Evolutionary conservation across 53 echinoderm and acorn worm genomes (phyloP), one percentile per base, ranked within the genome.

Genomic region (Antedon mediterranea): DNA sequence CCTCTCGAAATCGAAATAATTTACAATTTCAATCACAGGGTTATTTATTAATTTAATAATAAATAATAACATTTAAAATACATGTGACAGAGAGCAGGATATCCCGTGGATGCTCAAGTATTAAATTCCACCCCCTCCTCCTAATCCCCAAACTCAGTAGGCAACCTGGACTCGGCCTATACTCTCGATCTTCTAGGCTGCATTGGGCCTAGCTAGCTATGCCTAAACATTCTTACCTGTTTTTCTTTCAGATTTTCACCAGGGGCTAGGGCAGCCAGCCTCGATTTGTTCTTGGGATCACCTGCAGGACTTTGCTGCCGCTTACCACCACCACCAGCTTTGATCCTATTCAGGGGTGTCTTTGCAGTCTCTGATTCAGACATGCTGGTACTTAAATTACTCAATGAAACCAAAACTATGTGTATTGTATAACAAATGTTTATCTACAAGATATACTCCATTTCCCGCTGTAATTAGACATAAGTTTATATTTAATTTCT

Each of bases 201-300:
- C n/a, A n/a, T n/a, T n/a, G n/a, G n/a, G n/a, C n/a, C n/a, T n/a
- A n/a, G n/a, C n/a, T n/a, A n/a, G n/a, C n/a, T n/a, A n/a, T n/a
- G n/a, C n/a, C n/a, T n/a, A n/a, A n/a, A n/a, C n/a, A 28, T 31
- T n/a, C 30, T 31, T 76, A 97, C 98, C 98, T 97, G 98, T 87
- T 90, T 88, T 89, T 97, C 98, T 78, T 97, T 97, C 31, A 97
- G 88, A 76, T 97, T 97, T 87, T 97, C 98, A 0, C 98, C 98
- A 23, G 93, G 93, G 42, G 92, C 98, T 72, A 93, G 78, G 13
- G 98, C 98, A 34, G 98, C 92, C 73, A 95, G 84, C 27, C 98
- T 85, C 26, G 92, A 88, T 81, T 97, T 97, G 76, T 88, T 97
- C 85, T 95, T 95, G 4, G 98, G 92, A 76, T 97, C 98, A 0